phyloP scores from a whole-genome alignment of 2,113 vertebrate species.

The Callaeas wilsoni region DNA sequence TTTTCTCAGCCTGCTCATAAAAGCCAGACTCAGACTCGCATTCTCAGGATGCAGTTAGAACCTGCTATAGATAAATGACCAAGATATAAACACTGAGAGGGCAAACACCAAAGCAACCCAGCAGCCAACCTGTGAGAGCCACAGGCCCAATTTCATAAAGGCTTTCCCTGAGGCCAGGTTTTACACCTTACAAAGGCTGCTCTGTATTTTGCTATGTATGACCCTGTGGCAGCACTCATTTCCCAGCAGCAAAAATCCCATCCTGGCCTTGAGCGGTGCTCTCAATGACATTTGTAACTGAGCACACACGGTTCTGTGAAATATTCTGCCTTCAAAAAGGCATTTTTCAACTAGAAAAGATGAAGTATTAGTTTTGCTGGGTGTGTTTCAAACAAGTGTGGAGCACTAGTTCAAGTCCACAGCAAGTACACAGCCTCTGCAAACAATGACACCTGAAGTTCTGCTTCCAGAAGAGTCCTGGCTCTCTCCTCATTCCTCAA shows the following conservation, averaged over 20 bases:
- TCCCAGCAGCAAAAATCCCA: background rate
- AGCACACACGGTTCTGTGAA: background rate
- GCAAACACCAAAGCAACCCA: background rate
- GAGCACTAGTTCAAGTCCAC: background rate
- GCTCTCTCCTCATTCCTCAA: background rate
- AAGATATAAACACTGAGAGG: background rate
- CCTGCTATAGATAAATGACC: background rate
- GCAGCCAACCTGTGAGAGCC: background rate
- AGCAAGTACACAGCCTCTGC: background rate
- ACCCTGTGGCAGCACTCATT: background rate
- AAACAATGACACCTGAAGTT: background rate
- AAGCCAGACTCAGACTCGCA: background rate
- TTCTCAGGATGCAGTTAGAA: background rate
- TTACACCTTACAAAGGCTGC: background rate
- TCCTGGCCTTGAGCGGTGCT: background rate
- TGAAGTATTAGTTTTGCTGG: background rate
- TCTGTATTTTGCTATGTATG: accelerated
- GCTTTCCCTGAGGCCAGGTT: background rate
- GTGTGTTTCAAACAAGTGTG: background rate
- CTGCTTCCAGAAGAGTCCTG: background rate
- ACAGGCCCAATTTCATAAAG: background rate
- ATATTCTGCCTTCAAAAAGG: background rate
- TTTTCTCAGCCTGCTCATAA: background rate
- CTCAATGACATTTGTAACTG: background rate
- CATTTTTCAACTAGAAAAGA: background rate